A percentile compares a stretch with the other conserved stretches of the same genome.
These are phyloP conservation scores for Apaloderma vittatum DNA, from an alignment of 2,113 vertebrate genomes.

Conservation along the genomic window DNA sequence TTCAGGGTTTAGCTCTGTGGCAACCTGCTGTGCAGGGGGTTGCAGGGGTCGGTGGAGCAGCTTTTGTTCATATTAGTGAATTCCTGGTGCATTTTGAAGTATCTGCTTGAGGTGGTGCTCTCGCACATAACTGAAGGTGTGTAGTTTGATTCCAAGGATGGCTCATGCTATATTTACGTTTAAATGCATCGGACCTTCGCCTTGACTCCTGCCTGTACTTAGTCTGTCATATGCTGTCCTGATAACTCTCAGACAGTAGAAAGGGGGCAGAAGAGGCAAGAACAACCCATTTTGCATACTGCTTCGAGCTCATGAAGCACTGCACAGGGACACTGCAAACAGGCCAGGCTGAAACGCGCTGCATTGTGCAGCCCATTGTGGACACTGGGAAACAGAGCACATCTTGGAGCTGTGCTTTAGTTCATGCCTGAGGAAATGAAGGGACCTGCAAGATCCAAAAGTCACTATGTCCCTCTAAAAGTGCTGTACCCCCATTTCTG, in stretches of 20 bases:
- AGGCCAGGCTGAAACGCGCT: not conserved
- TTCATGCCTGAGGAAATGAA: not conserved
- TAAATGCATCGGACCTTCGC: not conserved
- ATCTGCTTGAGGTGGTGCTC: not conserved
- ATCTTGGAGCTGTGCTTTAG: not conserved
- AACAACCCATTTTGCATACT: not conserved
- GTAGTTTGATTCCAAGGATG: not conserved
- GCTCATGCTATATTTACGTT: not conserved
- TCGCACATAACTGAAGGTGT: not conserved
- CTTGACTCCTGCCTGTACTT: not conserved
- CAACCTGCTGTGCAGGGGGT: not conserved
- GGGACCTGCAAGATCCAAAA: not conserved
- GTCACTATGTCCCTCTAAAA: not conserved
- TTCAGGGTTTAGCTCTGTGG: not conserved
- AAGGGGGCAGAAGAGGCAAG: not conserved
- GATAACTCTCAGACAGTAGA: not conserved
- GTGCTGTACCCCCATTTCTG: not conserved
- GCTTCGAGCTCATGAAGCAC: not conserved
- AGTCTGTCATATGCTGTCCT: not conserved
- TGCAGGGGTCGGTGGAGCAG: not conserved
- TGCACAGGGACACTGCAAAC: not conserved
- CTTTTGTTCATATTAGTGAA: not conserved
- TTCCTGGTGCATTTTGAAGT: not conserved
- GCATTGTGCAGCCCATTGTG: not conserved
- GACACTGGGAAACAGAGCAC: not conserved